These are phyloP conservation scores for Ephydatia muelleri DNA, from an alignment of 37 sponge, comb jelly and placozoan genomes.

Conservation along the genomic window DNA sequence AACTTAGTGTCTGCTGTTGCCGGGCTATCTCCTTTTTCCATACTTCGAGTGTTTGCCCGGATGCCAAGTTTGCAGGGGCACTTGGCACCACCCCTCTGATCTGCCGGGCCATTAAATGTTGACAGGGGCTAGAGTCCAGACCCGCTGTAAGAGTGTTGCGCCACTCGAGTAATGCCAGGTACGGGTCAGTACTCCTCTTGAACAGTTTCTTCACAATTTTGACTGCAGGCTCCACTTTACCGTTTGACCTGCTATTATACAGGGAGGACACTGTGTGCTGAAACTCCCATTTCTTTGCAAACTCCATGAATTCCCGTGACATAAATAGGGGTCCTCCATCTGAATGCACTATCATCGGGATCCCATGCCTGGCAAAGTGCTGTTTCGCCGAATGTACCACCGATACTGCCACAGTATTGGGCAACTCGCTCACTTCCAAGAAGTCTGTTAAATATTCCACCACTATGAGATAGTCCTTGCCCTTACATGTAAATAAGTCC, in stretches of 20 bases:
- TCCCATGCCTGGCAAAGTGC: constrained; percentile 47
- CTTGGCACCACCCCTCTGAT: constrained; percentile 17
- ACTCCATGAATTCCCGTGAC: constrained; percentile 18
- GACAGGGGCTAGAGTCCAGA: constrained; percentile 51
- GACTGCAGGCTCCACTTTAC: constrained; percentile 34
- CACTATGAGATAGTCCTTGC: constrained; percentile 32
- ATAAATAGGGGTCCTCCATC: constrained; percentile 51
- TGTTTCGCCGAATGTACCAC: constrained; percentile 24
- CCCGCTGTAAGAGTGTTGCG: constrained; percentile 57
- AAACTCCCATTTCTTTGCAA: constrained; percentile 39
- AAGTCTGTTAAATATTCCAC: constrained; percentile 42
- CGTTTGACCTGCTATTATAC: constrained; percentile 35
- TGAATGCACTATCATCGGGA: constrained; percentile 11
- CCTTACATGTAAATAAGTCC: constrained; percentile 24
- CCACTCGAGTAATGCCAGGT: constrained; percentile 51
- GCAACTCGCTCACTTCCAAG: constrained; percentile 6
- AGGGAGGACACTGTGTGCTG: constrained; percentile 37
- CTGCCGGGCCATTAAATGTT: constrained; percentile 50
- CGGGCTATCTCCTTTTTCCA: background rate
- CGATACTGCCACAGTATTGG: constrained; percentile 18
- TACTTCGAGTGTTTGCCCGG: background rate
- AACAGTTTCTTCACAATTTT: constrained; percentile 27
- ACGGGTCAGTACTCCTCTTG: constrained; percentile 11
- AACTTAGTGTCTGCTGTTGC: background rate
- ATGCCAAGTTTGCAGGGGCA: background rate